Evolutionary conservation across 2,888 invertebrate species (phyloP), one percentile per base, ranked within the genome.

Genomic region (Abrostola tripartita): DNA sequence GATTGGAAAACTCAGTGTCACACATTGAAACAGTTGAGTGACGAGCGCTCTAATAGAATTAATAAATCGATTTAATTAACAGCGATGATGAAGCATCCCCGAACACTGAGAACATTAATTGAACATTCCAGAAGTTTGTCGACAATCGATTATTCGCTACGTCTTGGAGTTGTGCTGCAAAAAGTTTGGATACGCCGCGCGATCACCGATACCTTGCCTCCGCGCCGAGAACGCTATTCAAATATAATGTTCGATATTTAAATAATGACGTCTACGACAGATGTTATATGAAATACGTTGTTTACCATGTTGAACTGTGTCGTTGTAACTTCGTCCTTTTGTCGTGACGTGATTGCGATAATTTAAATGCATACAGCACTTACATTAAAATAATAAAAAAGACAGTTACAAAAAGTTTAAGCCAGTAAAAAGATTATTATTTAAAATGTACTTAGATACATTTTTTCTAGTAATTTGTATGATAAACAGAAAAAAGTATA

Each of bases 11-110:
- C 69, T 81, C 69, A 55, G 51, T 59, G 71, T 67, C 78, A 73
- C 78, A 77, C 71, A 71, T 81, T 63, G 76, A 61, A 68, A 59
- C 49, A 52, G 68, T 44, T 42, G 73, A 59, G 63, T 68, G 78
- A 69, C 66, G 58, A 61, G 77, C 55, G 71, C 74, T 68, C 65
- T 78, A 78, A 81, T 73, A 71, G 70, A 82, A 73, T 81, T 81
- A 77, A 81, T 73, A 81, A 78, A 71, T 80, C 68, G 67, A 71
- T 80, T 78, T 79, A 76, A 84, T 81, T 81, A 83, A 74, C 73
- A 71, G 71, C 68, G 80, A 82, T 84, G 85, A 83, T 79, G 69
- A 71, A 81, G 71, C 76, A 78, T 73, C 79, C 78, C 71, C 55
- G 61, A 75, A 73, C 72, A 74, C 69, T 70, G 69, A 53, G 62